A percentile compares a stretch with the other conserved stretches of the same genome.
These are phyloP conservation scores for Pelagia noctiluca DNA, from an alignment of 30 jellyfish, hydroid and myxozoan genomes.

Conservation along the genomic window DNA sequence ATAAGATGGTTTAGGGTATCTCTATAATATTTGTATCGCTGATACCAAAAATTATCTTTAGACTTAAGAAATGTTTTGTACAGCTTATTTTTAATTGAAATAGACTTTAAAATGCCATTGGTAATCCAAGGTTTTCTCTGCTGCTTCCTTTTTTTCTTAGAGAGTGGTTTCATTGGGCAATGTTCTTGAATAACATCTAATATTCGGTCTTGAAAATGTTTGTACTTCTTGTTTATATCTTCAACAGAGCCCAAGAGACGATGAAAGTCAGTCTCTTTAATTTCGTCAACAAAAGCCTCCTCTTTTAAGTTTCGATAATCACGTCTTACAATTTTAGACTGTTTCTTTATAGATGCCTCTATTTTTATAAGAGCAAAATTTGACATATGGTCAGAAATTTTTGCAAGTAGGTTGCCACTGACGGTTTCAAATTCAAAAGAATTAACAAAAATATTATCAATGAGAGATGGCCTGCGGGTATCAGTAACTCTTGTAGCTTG, in stretches of 20 bases:
- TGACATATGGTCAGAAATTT: neutral
- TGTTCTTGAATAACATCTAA: neutral
- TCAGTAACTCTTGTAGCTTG: neutral
- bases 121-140: neutral
- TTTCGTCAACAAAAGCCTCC: neutral
- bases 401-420: conserved; percentile 20
- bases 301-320: neutral
- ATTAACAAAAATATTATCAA: conserved; percentile 4
- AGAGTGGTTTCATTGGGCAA: neutral
- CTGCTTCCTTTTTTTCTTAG: neutral
- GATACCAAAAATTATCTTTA: neutral
- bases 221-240: neutral
- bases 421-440: conserved; percentile 1
- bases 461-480: neutral
- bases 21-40: too few relatives aligned
- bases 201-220: neutral
- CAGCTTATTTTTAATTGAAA: neutral
- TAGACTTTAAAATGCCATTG: neutral
- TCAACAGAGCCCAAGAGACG: neutral
- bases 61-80: neutral
- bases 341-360: neutral
- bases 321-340: neutral
- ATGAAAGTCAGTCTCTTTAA: neutral
- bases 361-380: neutral
- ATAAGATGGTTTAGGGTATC: too few relatives aligned